Percentiles rank a stretch among this genome's conserved stretches.
Evolutionary conservation across 2,888 invertebrate genomes (phyloP).

Genomic region (Micropterix aruncella): DNA sequence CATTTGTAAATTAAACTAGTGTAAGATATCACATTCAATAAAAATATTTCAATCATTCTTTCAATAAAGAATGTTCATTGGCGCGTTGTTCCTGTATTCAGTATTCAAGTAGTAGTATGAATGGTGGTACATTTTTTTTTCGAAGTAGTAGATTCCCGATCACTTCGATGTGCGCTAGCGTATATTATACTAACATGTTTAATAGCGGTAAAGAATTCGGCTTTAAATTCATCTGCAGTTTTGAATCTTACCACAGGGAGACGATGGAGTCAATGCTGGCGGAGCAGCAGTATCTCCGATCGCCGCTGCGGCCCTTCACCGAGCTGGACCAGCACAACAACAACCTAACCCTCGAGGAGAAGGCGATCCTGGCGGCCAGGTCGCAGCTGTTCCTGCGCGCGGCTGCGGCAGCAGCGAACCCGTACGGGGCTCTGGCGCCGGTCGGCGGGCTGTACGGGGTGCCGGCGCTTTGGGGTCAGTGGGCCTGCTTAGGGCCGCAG

Average conservation of each 20-base stretch:
- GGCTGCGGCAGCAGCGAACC: constrained; percentile 47
- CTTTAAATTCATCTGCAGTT: background rate
- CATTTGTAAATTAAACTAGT: too few species aligned
- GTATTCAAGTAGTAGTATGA: too few species aligned
- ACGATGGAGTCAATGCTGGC: constrained; percentile 83
- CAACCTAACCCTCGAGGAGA: constrained; percentile 62
- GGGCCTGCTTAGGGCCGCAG: constrained; percentile 54
- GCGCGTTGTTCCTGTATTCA: too few species aligned
- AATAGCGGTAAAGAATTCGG: background rate
- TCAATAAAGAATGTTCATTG: too few species aligned
- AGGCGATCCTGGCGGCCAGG: constrained; percentile 60
- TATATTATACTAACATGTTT: too few species aligned
- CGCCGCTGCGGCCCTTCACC: constrained; percentile 60
- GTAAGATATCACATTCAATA: too few species aligned
- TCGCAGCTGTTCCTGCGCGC: constrained; percentile 62
- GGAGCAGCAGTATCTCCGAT: constrained; percentile 70
- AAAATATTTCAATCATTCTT: too few species aligned
- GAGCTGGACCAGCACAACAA: constrained; percentile 57
- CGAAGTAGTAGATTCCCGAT: too few species aligned
- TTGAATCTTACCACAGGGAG: constrained; percentile 48
- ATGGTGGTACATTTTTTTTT: too few species aligned
- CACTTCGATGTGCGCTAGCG: too few species aligned
- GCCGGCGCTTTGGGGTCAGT: constrained; percentile 53
- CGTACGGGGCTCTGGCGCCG: constrained; percentile 35
- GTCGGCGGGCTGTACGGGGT: constrained; percentile 28